These are phyloP conservation scores for Calameuta idolon DNA, from an alignment of 2,888 invertebrate species.

Conservation along the genomic window DNA sequence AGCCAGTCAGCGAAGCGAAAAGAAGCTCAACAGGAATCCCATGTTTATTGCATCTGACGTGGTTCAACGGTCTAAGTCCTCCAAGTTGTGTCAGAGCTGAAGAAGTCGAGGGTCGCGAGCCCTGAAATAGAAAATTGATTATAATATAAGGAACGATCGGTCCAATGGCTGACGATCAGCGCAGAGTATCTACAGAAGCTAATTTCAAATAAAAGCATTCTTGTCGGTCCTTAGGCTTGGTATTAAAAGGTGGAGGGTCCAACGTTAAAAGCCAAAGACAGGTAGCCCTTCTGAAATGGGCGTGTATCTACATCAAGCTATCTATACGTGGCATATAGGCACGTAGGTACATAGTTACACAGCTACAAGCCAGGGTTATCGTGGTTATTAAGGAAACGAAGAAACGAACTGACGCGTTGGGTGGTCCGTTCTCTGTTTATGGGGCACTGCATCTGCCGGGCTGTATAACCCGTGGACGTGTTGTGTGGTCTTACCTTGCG, in stretches of 20 bases:
- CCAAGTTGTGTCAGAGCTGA: neutral
- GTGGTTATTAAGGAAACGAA: slow-evolving; percentile 63
- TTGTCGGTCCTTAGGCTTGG: neutral
- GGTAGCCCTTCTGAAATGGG: slow-evolving; percentile 39
- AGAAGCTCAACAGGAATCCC: neutral
- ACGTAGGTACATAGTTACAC: neutral
- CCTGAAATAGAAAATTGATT: neutral
- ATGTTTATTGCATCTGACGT: neutral
- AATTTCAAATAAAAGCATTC: neutral
- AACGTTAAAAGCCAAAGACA: slow-evolving; percentile 34
- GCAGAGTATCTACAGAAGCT: neutral
- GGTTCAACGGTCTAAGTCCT: neutral
- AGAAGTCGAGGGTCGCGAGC: neutral
- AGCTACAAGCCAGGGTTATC: slow-evolving; percentile 39
- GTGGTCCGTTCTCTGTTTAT: slow-evolving; percentile 65
- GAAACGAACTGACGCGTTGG: slow-evolving; percentile 56
- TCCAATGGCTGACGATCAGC: neutral
- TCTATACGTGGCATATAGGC: slow-evolving; percentile 9
- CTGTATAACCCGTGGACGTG: slow-evolving; percentile 56
- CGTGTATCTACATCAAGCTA: slow-evolving; percentile 8
- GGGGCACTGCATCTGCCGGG: slow-evolving; percentile 62
- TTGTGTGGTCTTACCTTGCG: slow-evolving; percentile 61
- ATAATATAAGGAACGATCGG: neutral
- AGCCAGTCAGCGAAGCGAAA: neutral
- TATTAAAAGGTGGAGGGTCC: neutral